Evolutionary conservation across 53 echinoderm and acorn worm genomes (phyloP).

Genomic region (Actinopyga echinites): DNA sequence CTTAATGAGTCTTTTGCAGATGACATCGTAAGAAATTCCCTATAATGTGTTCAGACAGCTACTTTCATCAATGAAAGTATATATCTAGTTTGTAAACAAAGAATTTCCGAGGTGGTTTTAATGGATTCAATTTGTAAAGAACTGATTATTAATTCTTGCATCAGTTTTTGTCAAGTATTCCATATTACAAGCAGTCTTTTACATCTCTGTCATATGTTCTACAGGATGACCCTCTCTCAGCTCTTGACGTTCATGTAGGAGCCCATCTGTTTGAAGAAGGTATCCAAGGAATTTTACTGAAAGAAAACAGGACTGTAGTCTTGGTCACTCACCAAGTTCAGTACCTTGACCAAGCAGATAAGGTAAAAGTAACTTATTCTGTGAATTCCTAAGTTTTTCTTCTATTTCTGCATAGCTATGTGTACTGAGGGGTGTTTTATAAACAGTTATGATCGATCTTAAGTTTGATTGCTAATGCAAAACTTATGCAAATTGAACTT

Average conservation of each 20-base stretch:
- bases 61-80: too few species aligned
- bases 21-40: too few species aligned
- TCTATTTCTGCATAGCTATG: too few species aligned
- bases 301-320: conserved; percentile 69
- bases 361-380: conserved; percentile 12
- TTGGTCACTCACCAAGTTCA: conserved; percentile 87
- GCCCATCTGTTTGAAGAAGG: conserved; percentile 80
- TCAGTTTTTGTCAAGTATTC: background rate
- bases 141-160: background rate
- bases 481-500: too few species aligned
- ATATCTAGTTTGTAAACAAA: background rate
- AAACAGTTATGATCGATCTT: too few species aligned
- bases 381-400: too few species aligned
- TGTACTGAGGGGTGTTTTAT: too few species aligned
- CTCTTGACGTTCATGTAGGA: conserved; percentile 86
- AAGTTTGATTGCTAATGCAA: too few species aligned
- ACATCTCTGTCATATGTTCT: background rate
- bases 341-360: conserved; percentile 76
- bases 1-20: too few species aligned
- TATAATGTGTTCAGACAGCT: too few species aligned
- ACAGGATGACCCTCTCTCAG: conserved; percentile 92
- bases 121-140: background rate
- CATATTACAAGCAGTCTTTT: background rate
- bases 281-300: conserved; percentile 67
- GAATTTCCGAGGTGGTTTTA: too few species aligned